Base-by-base conservation (phyloP, 2,113 vertebrate genomes). In the Labeo rohita region DNA sequence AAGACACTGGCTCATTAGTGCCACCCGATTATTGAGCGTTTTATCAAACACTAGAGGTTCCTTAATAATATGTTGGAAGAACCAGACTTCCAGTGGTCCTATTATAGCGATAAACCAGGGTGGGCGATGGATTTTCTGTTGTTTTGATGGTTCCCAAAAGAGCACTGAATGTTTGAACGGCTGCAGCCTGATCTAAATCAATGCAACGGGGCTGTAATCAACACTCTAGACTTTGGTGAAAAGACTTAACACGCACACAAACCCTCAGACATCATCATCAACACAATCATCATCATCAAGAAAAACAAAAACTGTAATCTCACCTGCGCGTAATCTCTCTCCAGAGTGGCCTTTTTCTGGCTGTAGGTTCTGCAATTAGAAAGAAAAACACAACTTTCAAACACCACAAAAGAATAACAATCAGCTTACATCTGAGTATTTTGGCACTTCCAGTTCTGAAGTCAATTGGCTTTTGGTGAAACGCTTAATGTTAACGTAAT, bases 291-390 rank as follows among this genome's bases (percentile, higher is more conserved):
- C 84, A 72, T 68, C 21, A 63, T 70, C 45, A 61, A 23, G 61
- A 63, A 43, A 75, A 68, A 63, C 82, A 86, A 54, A 88, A 50
- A 93, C 87, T 13, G 43, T 1, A 49, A 12, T 84, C 91, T 91
- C 95, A 99, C 98, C 97, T 99, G 98, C 80, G 97, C 97, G 91
- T 99, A 99, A 85, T 99, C 98, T 87, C 95, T 97, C 92, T 99
- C 98, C 90, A 99, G 96, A 78, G 97, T 96, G 87, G 97, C 96
- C 92, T 97, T 99, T 91, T 99, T 99, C 94, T 98, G 96, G 94
- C 97, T 98, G 95, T 98, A 99, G 0, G 95, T 97, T 96, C 98
- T 99, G 92, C 11, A 95, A 65, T 80, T 8, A 87, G 84, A 90
- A 56, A 85, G 43, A 90, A 52, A 88, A 18, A 84, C 43, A 80